Percentiles rank a stretch among this genome's conserved stretches.
Conservation (phyloP, 2,797 vertebrate genomes). For the Bryconaethiops microstoma region DNA sequence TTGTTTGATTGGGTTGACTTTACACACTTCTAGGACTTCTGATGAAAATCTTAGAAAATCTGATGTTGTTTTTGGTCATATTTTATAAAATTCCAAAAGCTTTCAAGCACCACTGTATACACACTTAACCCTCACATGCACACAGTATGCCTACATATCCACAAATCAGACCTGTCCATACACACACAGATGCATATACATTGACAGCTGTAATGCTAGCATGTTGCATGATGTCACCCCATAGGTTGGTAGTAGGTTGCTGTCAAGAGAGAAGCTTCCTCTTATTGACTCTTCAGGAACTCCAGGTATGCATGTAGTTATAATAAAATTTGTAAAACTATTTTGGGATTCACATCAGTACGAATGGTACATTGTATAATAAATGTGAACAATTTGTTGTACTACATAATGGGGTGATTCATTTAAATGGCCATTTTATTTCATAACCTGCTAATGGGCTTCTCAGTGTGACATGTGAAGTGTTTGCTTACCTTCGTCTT, state of each 20-base stretch:
- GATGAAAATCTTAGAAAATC: too few relatives aligned
- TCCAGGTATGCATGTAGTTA: slow-evolving; percentile 64
- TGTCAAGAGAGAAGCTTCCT: slow-evolving; percentile 71
- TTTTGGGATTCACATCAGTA: not conserved
- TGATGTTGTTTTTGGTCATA: too few relatives aligned
- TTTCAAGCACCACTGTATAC: not conserved
- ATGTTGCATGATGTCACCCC: slow-evolving; percentile 25
- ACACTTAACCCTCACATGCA: not conserved
- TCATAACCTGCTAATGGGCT: slow-evolving; percentile 5
- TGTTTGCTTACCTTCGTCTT: slow-evolving; percentile 47
- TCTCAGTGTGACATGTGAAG: slow-evolving; percentile 24
- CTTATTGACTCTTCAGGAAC: slow-evolving; percentile 66
- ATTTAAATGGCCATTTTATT: slow-evolving; percentile 11
- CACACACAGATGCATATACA: not conserved
- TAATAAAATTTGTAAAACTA: not conserved
- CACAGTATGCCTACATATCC: not conserved
- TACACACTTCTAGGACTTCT: too few relatives aligned
- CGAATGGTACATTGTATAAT: slow-evolving; percentile 1
- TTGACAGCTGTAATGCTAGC: not conserved
- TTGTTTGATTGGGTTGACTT: too few relatives aligned
- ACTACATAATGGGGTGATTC: not conserved
- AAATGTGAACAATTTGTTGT: not conserved
- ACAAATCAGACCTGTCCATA: not conserved
- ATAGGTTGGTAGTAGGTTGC: slow-evolving; percentile 51
- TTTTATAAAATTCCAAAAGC: too few relatives aligned